A percentile compares a stretch with the other conserved stretches of the same genome.
Evolutionary conservation across 1,140 invertebrate genomes (phyloP).

Genomic region (Calliphora vicina): DNA sequence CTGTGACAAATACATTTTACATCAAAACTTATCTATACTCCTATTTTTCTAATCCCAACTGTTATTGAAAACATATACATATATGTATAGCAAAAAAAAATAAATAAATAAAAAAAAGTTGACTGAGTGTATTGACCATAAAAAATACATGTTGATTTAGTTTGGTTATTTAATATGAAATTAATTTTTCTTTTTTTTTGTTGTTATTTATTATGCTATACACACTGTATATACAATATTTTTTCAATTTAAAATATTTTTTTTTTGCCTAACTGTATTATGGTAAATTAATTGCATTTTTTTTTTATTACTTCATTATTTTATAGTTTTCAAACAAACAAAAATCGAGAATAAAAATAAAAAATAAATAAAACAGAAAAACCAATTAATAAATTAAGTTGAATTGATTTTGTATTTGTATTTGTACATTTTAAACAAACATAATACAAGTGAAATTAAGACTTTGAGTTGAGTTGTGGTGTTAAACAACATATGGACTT

Average conservation of each 20-base stretch:
- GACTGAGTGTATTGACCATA: slow-evolving; percentile 8
- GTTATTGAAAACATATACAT: too few species aligned
- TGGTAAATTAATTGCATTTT: slow-evolving; percentile 16
- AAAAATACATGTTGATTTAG: slow-evolving; percentile 10
- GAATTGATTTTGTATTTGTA: not conserved
- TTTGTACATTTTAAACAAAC: too few species aligned
- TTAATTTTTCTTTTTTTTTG: not conserved
- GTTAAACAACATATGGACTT: not conserved
- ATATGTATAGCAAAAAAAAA: too few species aligned
- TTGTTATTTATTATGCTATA: not conserved
- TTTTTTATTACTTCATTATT: not conserved
- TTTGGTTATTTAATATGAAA: not conserved
- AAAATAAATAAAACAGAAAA: not conserved
- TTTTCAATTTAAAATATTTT: not conserved
- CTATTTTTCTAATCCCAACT: too few species aligned
- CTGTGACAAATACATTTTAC: too few species aligned
- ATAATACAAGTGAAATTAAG: too few species aligned
- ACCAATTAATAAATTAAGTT: slow-evolving; percentile 7
- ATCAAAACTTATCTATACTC: too few species aligned
- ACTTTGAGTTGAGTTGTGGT: too few species aligned
- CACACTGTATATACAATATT: not conserved
- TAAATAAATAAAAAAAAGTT: too few species aligned
- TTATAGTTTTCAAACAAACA: slow-evolving; percentile 7
- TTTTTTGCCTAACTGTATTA: slow-evolving; percentile 9
- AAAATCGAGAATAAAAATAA: not conserved